Percentiles rank a stretch among this genome's conserved stretches.
Evolutionary conservation across 2,888 invertebrate genomes (phyloP).

Genomic region (Philaethria dido): DNA sequence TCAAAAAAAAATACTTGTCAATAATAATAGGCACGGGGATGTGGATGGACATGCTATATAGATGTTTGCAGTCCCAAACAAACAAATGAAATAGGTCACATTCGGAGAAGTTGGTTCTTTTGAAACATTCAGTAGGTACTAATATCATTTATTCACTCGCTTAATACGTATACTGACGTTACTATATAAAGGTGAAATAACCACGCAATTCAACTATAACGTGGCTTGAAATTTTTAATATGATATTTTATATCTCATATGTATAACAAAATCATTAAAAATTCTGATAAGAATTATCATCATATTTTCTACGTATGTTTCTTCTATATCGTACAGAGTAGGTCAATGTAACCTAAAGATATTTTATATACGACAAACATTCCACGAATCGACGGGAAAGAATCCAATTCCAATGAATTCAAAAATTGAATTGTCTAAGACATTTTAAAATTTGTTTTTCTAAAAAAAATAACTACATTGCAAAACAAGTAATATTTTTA

Average conservation of each 20-base stretch:
- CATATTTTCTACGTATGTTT: too few relatives aligned
- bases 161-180: background rate
- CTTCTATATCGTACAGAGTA: too few relatives aligned
- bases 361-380: too few relatives aligned
- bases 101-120: constrained; percentile 17
- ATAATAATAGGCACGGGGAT: constrained; percentile 29
- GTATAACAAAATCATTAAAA: background rate
- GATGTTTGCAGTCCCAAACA: constrained; percentile 39
- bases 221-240: background rate
- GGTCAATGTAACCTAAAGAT: too few relatives aligned
- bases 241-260: background rate
- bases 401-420: too few relatives aligned
- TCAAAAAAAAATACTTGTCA: constrained; percentile 23
- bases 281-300: background rate
- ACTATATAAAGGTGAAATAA: constrained; percentile 2
- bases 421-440: too few relatives aligned
- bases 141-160: constrained; percentile 4
- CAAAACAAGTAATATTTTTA: too few relatives aligned
- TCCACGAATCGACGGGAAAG: too few relatives aligned
- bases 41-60: constrained; percentile 3
- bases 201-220: background rate
- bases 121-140: constrained; percentile 28
- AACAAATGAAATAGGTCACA: constrained; percentile 35
- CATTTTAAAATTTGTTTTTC: too few relatives aligned
- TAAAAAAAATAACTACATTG: background rate